Evolutionary conservation across 2,888 invertebrate species (phyloP), one percentile per base, ranked within the genome.

Genomic region (Sipha maydis): DNA sequence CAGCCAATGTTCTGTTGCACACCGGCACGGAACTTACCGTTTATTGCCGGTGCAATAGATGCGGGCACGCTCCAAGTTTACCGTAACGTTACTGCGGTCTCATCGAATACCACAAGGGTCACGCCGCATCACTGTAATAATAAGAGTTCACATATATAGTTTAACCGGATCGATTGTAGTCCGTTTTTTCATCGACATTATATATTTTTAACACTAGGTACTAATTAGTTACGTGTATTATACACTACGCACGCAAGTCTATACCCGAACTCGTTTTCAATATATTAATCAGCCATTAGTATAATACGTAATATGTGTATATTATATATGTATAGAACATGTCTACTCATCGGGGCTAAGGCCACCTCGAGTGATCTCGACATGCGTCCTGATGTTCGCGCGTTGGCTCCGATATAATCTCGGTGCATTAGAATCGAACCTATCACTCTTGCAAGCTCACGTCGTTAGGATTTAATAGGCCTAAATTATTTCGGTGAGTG

Each of bases 11-110:
- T 25, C 21, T 61, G 61, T 14, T 5, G 25, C 3, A 61, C 61
- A 9, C 61, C 25, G 21, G 61, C 7, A 21, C 61, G 7, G 61
- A 25, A 21, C 61, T 25, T 61, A 71, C 71, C 71, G 31, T 71
- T 71, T 71, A 71, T 28, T 17, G 17, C 21, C 21, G 61, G 25
- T 61, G 61, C 21, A 71, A 28, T 17, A 78, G 61, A 8, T 2
- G 34, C 38, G n/a, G 4, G 14, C 48, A 48, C 25, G 61, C 25
- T 3, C 21, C 21, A n/a, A 80, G 67, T 80, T 80, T 80, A 84
- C 84, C 75, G 84, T 84, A 84, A 76, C 84, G 75, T 75, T 76
- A 3, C 28, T n/a, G 48, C 48, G 75, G 61, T 75, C n/a, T 61
- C n/a, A 54, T 73, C 75, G 84, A 75, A 84, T 38, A 34, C 38